These are phyloP conservation scores for Anolis apletophallus DNA, from an alignment of 2,797 vertebrate genomes.

Conservation along the genomic window DNA sequence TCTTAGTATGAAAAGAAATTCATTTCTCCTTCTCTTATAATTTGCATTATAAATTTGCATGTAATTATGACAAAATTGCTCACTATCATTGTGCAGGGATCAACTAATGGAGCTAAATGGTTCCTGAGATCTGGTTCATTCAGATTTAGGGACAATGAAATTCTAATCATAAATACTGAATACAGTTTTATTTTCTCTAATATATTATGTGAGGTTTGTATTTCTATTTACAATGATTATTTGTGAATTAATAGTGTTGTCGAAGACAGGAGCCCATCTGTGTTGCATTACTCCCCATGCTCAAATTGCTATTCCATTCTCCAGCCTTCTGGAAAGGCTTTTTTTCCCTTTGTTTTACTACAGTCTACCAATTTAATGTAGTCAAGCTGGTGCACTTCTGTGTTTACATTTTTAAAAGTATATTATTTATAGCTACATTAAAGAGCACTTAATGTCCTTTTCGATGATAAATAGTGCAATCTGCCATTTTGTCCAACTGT, in stretches of 20 bases:
- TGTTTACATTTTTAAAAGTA: slow-evolving; percentile 14
- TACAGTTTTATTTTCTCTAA: neutral
- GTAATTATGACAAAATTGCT: neutral
- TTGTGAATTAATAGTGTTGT: neutral
- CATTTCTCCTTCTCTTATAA: neutral
- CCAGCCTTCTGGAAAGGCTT: neutral
- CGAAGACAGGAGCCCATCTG: neutral
- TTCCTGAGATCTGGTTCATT: neutral
- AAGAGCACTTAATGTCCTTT: slow-evolving; percentile 2
- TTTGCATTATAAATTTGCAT: neutral
- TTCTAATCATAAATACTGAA: neutral
- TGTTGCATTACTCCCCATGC: neutral
- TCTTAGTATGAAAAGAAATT: neutral
- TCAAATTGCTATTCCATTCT: neutral
- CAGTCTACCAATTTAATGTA: slow-evolving; percentile 14
- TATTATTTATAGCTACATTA: slow-evolving; percentile 12
- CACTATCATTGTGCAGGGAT: neutral
- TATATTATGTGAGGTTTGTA: neutral
- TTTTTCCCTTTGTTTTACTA: neutral
- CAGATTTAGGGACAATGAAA: neutral
- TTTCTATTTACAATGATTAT: neutral
- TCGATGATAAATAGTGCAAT: slow-evolving; percentile 13
- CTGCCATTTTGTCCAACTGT: slow-evolving; percentile 10
- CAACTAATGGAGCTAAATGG: neutral
- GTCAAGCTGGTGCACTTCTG: neutral